phyloP scores from a whole-genome alignment of 2,797 vertebrate genomes.

The Vultur gryphus region DNA sequence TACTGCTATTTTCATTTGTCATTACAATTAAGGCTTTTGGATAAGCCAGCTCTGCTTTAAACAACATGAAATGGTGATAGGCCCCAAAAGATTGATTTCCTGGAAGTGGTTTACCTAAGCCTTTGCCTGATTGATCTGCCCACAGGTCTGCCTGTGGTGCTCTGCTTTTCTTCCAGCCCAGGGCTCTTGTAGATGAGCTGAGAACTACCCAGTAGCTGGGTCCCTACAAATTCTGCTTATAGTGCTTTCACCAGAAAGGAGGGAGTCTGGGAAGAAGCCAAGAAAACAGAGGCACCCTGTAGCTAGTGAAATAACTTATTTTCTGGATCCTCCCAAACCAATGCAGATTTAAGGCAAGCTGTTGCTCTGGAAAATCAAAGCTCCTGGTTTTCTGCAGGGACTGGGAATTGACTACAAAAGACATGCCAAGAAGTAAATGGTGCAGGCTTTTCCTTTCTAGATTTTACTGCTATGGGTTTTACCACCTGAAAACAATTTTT shows the following conservation, averaged over 20 bases:
- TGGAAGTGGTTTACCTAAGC: neutral
- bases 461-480: neutral
- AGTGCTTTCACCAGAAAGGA: neutral
- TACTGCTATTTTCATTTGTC: neutral
- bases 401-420: neutral
- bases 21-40: neutral
- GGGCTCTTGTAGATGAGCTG: neutral
- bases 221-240: neutral
- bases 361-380: neutral
- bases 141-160: neutral
- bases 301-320: neutral
- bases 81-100: neutral
- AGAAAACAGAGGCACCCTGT: neutral
- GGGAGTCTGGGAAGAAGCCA: neutral
- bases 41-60: constrained; percentile 14
- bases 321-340: neutral
- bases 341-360: neutral
- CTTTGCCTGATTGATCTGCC: neutral
- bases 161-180: neutral
- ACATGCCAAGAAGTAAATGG: neutral
- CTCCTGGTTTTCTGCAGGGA: neutral
- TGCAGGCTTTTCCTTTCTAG: neutral
- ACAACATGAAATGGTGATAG: neutral
- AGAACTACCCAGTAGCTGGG: neutral
- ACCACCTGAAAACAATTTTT: neutral